Conservation (phyloP, 2,888 invertebrate species). For the Hypomecis atomaria region DNA sequence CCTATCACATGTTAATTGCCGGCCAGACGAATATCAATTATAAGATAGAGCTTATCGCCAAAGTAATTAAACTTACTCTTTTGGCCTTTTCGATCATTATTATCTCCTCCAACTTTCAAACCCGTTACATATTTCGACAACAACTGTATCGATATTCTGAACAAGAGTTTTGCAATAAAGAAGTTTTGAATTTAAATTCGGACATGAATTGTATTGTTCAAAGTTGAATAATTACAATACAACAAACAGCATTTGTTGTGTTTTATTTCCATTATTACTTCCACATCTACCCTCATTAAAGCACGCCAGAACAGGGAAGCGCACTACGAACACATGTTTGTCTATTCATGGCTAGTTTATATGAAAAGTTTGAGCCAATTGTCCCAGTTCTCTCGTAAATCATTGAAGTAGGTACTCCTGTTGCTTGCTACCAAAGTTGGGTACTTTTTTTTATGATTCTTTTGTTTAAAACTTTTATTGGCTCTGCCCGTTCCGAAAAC, state of each 20-base stretch:
- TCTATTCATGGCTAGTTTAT: conserved; percentile 77
- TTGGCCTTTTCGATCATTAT: conserved; percentile 5
- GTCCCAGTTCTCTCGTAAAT: conserved; percentile 77
- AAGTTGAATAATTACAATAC: conserved; percentile 4
- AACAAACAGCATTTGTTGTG: conserved; percentile 44
- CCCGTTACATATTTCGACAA: background rate
- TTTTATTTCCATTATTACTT: conserved; percentile 38
- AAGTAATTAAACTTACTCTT: conserved; percentile 6
- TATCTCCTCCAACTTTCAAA: conserved; percentile 1
- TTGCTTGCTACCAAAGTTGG: conserved; percentile 77
- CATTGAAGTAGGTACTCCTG: conserved; percentile 71
- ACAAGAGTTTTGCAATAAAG: conserved; percentile 9
- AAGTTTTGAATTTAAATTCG: background rate
- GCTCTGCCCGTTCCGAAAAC: conserved; percentile 76
- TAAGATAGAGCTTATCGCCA: conserved; percentile 15
- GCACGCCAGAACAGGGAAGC: conserved; percentile 40
- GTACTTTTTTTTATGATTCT: conserved; percentile 81
- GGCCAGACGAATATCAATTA: conserved; percentile 21
- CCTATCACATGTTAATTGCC: conserved; percentile 17
- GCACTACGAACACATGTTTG: conserved; percentile 66
- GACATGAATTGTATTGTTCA: background rate
- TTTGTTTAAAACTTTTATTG: conserved; percentile 85
- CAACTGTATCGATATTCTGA: background rate
- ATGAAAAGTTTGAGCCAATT: conserved; percentile 76
- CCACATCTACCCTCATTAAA: conserved; percentile 30